These are phyloP conservation scores for Corythornis madagascariensis DNA, from an alignment of 2,113 vertebrate genomes.

Conservation along the genomic window DNA sequence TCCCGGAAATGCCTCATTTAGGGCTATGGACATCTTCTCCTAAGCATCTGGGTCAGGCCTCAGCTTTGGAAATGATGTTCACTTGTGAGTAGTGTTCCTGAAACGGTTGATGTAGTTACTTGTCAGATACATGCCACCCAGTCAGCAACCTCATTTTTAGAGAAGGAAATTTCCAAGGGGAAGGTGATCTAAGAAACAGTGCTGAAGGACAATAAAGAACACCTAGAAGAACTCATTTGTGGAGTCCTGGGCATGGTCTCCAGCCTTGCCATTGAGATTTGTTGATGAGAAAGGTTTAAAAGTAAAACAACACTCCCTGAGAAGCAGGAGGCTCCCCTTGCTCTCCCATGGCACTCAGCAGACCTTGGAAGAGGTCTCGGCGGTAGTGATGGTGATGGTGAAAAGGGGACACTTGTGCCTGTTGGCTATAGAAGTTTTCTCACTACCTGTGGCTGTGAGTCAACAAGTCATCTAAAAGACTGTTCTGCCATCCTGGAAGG, in stretches of 20 bases:
- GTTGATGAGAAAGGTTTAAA: neutral
- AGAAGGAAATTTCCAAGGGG: neutral
- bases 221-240: neutral
- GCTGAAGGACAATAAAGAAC: neutral
- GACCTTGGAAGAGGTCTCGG: neutral
- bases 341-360: neutral
- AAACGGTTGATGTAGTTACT: neutral
- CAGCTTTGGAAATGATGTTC: neutral
- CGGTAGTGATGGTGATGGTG: neutral
- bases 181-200: neutral
- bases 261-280: neutral
- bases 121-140: neutral
- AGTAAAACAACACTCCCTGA: neutral
- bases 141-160: neutral
- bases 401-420: neutral
- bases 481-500: neutral
- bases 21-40: neutral
- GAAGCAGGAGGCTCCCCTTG: neutral
- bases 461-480: neutral
- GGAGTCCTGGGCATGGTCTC: neutral
- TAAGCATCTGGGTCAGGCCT: neutral
- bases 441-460: neutral
- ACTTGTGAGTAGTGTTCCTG: neutral
- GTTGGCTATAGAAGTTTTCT: neutral
- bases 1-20: neutral